These are phyloP conservation scores for Trissolcus basalis DNA, from an alignment of 1,140 invertebrate genomes.

Conservation along the genomic window DNA sequence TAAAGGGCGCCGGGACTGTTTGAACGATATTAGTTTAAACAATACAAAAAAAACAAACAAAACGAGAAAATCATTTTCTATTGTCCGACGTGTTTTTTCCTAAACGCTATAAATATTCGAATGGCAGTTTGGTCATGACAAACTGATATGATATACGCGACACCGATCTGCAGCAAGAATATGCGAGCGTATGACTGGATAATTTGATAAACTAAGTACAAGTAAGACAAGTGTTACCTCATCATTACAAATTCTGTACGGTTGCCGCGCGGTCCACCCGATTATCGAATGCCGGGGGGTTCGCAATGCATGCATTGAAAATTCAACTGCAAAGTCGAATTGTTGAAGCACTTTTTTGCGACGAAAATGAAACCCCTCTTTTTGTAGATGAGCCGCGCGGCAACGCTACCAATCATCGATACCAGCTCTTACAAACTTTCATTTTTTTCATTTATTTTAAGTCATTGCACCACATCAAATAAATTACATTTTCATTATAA, in stretches of 20 bases:
- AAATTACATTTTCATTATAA: conserved; percentile 79
- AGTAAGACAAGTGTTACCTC: conserved; percentile 78
- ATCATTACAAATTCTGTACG: conserved; percentile 73
- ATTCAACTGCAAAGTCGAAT: too few relatives aligned
- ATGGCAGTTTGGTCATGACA: conserved; percentile 64
- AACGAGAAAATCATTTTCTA: conserved; percentile 62
- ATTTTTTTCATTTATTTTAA: conserved; percentile 78
- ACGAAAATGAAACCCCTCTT: too few relatives aligned
- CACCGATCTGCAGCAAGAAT: conserved; percentile 71
- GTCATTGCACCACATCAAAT: conserved; percentile 78
- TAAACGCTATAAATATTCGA: conserved; percentile 67
- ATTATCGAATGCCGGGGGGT: not conserved
- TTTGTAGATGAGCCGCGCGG: conserved; percentile 62
- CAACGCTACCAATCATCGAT: conserved; percentile 72
- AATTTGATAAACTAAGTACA: conserved; percentile 79
- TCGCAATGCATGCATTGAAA: not conserved
- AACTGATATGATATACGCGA: conserved; percentile 60
- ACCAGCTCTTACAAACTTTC: conserved; percentile 77
- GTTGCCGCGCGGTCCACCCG: conserved; percentile 55
- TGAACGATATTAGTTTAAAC: conserved; percentile 64
- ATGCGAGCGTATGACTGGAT: conserved; percentile 77
- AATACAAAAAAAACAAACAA: conserved; percentile 14
- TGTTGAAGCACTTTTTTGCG: too few relatives aligned
- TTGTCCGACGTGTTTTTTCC: conserved; percentile 68
- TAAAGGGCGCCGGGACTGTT: conserved; percentile 67